Conservation (phyloP, 1,140 invertebrate species). For the Pissodes strobi region DNA sequence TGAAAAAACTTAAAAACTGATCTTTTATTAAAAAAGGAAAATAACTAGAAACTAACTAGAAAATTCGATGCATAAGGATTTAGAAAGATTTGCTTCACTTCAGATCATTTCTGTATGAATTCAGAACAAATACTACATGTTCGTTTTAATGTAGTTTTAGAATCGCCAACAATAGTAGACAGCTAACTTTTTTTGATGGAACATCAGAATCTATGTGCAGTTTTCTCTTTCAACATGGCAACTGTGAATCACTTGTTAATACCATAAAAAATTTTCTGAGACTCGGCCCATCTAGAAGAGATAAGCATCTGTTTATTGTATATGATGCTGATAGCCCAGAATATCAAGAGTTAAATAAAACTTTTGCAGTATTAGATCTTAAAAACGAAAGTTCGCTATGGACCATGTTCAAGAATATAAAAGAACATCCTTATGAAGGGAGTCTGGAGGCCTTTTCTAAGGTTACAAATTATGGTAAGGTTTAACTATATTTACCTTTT, state of each 20-base stretch:
- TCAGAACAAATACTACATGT: neutral
- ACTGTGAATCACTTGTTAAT: slow-evolving; percentile 77
- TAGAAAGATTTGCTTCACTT: too few species aligned
- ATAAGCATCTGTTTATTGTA: slow-evolving; percentile 73
- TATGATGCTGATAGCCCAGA: slow-evolving; percentile 65
- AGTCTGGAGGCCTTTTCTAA: slow-evolving; percentile 83
- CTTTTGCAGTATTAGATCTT: slow-evolving; percentile 83
- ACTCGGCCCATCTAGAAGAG: slow-evolving; percentile 69
- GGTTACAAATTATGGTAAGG: slow-evolving; percentile 71
- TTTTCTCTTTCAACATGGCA: slow-evolving; percentile 85
- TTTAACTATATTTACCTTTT: neutral
- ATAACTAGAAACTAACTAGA: too few species aligned
- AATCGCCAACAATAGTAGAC: slow-evolving; percentile 68
- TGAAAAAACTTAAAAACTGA: too few species aligned
- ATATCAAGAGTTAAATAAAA: slow-evolving; percentile 73
- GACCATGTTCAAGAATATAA: slow-evolving; percentile 73
- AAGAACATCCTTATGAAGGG: slow-evolving; percentile 77
- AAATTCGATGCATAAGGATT: too few species aligned
- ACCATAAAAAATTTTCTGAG: slow-evolving; percentile 65
- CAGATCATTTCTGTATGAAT: too few species aligned
- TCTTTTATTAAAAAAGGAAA: too few species aligned
- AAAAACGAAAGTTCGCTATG: slow-evolving; percentile 72
- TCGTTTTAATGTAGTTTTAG: slow-evolving; percentile 59
- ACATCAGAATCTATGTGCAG: slow-evolving; percentile 76
- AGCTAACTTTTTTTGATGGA: slow-evolving; percentile 72